Evolutionary conservation across 2,113 vertebrate species (phyloP), one percentile per base, ranked within the genome.

Genomic region (Andinoacara biseriatus): DNA sequence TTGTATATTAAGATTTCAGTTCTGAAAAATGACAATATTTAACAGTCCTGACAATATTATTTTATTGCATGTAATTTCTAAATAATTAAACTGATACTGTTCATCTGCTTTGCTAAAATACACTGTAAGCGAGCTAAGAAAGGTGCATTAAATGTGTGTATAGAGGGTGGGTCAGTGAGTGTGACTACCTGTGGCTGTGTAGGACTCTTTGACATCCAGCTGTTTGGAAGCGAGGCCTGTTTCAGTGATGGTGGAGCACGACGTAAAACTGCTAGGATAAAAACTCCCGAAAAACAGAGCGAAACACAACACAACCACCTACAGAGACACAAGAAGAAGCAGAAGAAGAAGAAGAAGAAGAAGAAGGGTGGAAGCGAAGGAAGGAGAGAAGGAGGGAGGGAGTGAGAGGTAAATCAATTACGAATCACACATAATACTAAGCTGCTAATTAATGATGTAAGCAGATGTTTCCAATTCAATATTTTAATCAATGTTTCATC

Each of bases 221-320:
- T 96, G 96, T 91, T 93, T 95, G 89, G 97, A 95, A 52, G 95
- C 83, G 49, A 96, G 93, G 9, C 95, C 96, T 58, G 95, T 96
- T 93, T 97, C 97, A 58, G 96, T 96, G 86, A 97, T 88, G 80
- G 96, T 96, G 82, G 98, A 96, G 78, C 95, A 96, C 1, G 96
- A 95, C 5, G 93, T 96, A 14, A 96, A 95, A 74, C 91, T 74
- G 87, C 94, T 94, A 86, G 98, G 97, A 57, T 97, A 97, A 89
- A 99, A 97, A 92, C 97, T 97, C 60, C 98, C 98, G 77, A 98
- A 95, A 46, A 97, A 97, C 78, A 99, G 93, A 0, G 98, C 96
- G 57, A 99, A 99, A 88, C 98, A 99, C 80, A 99, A 89, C 81
- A 97, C 97, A 13, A 98, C 96, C 85, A 98, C 97, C 98, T 99